phyloP scores from a whole-genome alignment of 2,113 vertebrate genomes.

The Heloderma charlesbogerti region DNA sequence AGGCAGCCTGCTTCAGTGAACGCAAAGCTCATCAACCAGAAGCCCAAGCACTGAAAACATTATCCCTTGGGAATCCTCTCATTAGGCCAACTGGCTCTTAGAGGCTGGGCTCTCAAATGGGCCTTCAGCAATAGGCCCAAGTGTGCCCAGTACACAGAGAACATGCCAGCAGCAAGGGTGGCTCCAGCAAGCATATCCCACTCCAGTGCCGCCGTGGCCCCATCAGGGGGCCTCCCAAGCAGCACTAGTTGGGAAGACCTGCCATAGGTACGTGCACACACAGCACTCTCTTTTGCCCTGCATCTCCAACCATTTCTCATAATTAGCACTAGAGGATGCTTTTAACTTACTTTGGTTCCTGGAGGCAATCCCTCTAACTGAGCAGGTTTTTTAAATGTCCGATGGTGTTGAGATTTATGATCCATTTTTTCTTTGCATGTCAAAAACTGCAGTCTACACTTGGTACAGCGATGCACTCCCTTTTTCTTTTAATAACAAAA shows the following conservation, averaged over 20 bases:
- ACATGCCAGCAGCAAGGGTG: neutral
- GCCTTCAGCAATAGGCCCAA: neutral
- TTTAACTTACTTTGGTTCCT: slow-evolving; percentile 90
- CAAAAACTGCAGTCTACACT: slow-evolving; percentile 95
- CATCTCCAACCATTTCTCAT: neutral
- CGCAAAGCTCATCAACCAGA: too few species aligned
- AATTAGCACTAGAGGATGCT: neutral
- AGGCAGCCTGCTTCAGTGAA: too few species aligned
- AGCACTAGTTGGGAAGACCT: neutral
- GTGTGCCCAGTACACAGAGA: neutral
- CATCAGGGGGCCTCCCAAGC: neutral
- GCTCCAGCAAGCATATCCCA: neutral
- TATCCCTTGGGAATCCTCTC: neutral
- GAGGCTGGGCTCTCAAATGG: neutral
- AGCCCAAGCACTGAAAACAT: neutral
- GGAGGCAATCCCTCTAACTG: slow-evolving; percentile 94
- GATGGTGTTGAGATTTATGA: slow-evolving; percentile 92
- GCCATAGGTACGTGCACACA: neutral
- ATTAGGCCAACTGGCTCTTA: too few species aligned
- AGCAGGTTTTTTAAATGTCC: slow-evolving; percentile 93
- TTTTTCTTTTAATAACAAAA: slow-evolving; percentile 85
- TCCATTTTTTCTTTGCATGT: slow-evolving; percentile 95
- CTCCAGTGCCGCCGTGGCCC: neutral
- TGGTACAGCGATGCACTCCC: slow-evolving; percentile 94
- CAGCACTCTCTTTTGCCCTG: neutral